Percentiles rank a stretch among this genome's conserved stretches.
phyloP scores from a whole-genome alignment of 2,797 vertebrate genomes.

The Sparidentex hasta region DNA sequence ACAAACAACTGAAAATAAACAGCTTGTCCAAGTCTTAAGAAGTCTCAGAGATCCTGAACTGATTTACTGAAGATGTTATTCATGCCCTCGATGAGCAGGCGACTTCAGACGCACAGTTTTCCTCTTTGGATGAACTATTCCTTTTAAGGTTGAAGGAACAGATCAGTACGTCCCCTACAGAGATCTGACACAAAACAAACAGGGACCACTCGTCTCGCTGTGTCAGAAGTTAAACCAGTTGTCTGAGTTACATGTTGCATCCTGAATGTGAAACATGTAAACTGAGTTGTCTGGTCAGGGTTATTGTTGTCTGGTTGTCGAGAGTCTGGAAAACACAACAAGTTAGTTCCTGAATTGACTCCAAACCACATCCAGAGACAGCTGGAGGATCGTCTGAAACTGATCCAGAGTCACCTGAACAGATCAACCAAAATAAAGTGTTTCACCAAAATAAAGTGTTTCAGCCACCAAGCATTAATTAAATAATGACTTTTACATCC shows the following conservation, averaged over 20 bases:
- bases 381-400: not conserved
- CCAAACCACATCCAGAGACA: not conserved
- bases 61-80: too few relatives aligned
- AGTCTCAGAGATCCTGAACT: too few relatives aligned
- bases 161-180: not conserved
- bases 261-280: not conserved
- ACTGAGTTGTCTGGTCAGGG: too few relatives aligned
- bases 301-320: too few relatives aligned
- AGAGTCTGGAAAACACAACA: not conserved
- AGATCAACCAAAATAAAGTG: conserved; percentile 29
- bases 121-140: too few relatives aligned
- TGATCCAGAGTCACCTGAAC: not conserved
- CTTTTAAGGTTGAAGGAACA: too few relatives aligned
- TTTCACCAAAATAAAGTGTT: conserved; percentile 31
- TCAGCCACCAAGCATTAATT: not conserved
- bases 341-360: not conserved
- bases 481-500: not conserved
- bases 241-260: not conserved
- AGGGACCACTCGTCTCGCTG: not conserved
- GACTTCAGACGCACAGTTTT: too few relatives aligned
- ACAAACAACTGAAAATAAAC: too few relatives aligned
- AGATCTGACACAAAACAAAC: not conserved
- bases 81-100: too few relatives aligned
- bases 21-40: too few relatives aligned
- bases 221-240: not conserved